Evolutionary conservation across 1,140 invertebrate species (phyloP).

Genomic region (Papilio glaucus): DNA sequence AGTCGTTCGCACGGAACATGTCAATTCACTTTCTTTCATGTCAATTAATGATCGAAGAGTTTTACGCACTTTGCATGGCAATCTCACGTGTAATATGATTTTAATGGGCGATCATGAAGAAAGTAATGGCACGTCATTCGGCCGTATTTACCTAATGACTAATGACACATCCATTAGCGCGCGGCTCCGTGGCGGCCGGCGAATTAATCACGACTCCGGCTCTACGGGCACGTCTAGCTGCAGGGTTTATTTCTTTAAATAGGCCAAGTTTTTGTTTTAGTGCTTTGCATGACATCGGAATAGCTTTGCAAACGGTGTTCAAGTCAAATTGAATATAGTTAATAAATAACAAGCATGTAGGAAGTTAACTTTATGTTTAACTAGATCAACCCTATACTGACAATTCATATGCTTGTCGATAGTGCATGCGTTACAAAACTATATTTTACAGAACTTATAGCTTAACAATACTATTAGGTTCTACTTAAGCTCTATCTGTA

Average conservation of each 20-base stretch:
- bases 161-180: conserved; percentile 42
- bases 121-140: conserved; percentile 22
- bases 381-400: too few relatives aligned
- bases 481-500: too few relatives aligned
- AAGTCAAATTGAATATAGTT: not conserved
- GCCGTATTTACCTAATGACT: conserved; percentile 34
- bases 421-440: too few relatives aligned
- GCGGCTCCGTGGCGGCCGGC: conserved; percentile 37
- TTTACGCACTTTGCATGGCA: conserved; percentile 25
- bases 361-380: not conserved
- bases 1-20: not conserved
- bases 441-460: too few relatives aligned
- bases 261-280: conserved; percentile 17
- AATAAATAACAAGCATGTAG: not conserved
- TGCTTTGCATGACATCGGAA: conserved; percentile 5
- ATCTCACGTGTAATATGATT: conserved; percentile 36
- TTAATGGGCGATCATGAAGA: conserved; percentile 33
- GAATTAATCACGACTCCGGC: not conserved
- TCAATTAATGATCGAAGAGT: conserved; percentile 20
- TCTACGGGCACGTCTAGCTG: not conserved
- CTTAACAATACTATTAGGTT: too few relatives aligned
- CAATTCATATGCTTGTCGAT: too few relatives aligned
- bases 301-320: not conserved
- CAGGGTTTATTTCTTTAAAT: conserved; percentile 10
- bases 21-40: conserved; percentile 5